Conservation (phyloP, 1,140 invertebrate species). For the Bombus superbus region DNA sequence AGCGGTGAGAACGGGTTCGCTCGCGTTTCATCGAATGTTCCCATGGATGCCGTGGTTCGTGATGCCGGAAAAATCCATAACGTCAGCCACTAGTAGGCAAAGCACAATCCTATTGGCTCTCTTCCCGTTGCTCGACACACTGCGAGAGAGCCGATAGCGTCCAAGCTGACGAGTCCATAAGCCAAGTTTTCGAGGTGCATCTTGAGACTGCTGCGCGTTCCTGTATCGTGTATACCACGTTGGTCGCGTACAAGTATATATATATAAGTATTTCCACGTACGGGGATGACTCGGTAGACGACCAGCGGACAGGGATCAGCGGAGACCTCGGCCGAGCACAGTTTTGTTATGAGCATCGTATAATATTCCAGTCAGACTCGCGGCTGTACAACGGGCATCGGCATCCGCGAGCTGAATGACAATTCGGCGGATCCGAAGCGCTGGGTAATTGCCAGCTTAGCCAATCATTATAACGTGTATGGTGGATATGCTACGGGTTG, state of each 20-base stretch:
- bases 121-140: conserved; percentile 59
- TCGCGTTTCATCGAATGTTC: conserved; percentile 69
- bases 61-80: conserved; percentile 75
- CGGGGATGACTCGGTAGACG: conserved; percentile 50
- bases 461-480: conserved; percentile 76
- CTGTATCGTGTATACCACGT: neutral
- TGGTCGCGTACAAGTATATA: conserved; percentile 18
- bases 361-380: conserved; percentile 80
- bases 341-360: conserved; percentile 80
- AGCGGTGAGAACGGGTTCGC: conserved; percentile 63
- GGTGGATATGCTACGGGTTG: conserved; percentile 61
- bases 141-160: conserved; percentile 36
- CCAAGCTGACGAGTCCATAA: conserved; percentile 20
- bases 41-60: conserved; percentile 70
- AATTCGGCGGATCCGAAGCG: conserved; percentile 74
- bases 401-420: conserved; percentile 77
- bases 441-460: conserved; percentile 82
- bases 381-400: conserved; percentile 80
- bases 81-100: conserved; percentile 75
- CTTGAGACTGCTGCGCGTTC: neutral
- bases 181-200: conserved; percentile 58
- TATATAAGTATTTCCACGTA: conserved; percentile 49
- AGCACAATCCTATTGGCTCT: conserved; percentile 75
- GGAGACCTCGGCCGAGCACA: conserved; percentile 52
- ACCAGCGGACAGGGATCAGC: conserved; percentile 54